A percentile compares a stretch with the other conserved stretches of the same genome.
phyloP scores from a whole-genome alignment of 2,797 vertebrate species.

The Aulostomus chinensis region DNA sequence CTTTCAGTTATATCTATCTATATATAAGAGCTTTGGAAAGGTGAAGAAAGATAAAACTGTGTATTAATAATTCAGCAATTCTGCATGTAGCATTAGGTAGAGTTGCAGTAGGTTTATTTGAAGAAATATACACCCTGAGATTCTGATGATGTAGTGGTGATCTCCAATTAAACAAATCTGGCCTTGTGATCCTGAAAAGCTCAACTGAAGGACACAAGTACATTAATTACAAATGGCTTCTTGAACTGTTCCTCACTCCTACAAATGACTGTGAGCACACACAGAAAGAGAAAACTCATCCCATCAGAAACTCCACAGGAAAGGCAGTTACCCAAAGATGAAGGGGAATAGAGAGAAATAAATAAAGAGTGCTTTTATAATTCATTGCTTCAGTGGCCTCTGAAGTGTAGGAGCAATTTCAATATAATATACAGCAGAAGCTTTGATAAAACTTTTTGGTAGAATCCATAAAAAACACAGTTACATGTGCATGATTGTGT shows the following conservation, averaged over 20 bases:
- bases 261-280: no score
- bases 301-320: constrained; percentile 43
- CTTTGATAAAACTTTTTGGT: constrained; percentile 64
- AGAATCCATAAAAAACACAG: constrained; percentile 60
- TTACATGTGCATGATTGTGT: constrained; percentile 43
- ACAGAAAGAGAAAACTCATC: no score
- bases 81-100: no score
- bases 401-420: constrained; percentile 86
- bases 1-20: no score
- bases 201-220: constrained; percentile 30
- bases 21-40: constrained; percentile 43
- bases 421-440: constrained; percentile 75
- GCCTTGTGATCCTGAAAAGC: constrained; percentile 15
- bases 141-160: no score
- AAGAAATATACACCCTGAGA: no score
- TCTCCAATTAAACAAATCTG: constrained; percentile 50
- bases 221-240: constrained; percentile 46
- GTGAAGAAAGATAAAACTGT: no score
- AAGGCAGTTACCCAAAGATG: constrained; percentile 67
- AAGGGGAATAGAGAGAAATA: constrained; percentile 52
- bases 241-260: constrained; percentile 40
- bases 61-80: no score
- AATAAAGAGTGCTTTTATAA: constrained; percentile 75
- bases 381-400: constrained; percentile 81
- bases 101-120: no score